phyloP scores from a whole-genome alignment of 2,113 vertebrate species.

The Columba livia region DNA sequence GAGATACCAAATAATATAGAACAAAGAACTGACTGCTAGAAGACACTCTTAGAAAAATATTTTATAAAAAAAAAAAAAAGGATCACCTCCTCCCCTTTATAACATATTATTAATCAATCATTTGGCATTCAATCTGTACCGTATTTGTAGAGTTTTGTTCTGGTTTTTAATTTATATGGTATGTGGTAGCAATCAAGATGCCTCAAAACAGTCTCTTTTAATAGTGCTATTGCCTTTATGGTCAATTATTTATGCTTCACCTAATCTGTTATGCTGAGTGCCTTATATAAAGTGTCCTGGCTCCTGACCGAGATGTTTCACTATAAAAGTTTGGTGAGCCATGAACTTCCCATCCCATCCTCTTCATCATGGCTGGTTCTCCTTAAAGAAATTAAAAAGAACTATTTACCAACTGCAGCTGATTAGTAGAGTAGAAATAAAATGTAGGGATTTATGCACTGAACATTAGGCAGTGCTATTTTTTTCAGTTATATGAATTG shows the following conservation, averaged over 20 bases:
- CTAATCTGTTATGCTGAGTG: not conserved
- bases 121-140: not conserved
- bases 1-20: not conserved
- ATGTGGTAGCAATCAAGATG: not conserved
- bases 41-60: not conserved
- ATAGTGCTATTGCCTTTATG: not conserved
- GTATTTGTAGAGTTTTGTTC: not conserved
- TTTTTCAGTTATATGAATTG: not conserved
- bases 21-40: not conserved
- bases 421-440: not conserved
- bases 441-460: not conserved
- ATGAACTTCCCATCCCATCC: not conserved
- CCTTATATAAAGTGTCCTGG: not conserved
- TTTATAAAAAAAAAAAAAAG: not conserved
- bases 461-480: not conserved
- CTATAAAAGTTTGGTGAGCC: not conserved
- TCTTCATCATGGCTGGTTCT: not conserved
- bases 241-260: not conserved
- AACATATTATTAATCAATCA: not conserved
- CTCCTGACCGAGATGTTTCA: not conserved
- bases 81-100: no score
- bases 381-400: not conserved
- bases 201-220: not conserved
- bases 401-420: not conserved
- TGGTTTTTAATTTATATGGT: not conserved